Base-by-base conservation (phyloP, 23 tunicate species). In the Botrylloides violaceus region DNA sequence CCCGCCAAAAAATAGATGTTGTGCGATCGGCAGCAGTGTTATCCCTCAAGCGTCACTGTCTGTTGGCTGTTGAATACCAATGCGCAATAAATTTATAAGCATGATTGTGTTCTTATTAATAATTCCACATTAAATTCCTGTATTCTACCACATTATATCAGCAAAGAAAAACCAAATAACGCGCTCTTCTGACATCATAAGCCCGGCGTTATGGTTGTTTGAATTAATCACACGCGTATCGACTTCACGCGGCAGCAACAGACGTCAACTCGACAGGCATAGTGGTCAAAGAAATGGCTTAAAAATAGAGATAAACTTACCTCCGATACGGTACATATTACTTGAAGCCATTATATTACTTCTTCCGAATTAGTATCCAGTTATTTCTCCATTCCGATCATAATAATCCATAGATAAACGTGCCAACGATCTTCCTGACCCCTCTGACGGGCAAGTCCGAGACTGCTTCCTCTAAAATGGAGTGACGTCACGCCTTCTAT, bases 251-350 rank as follows among this genome's bases (percentile, higher is more conserved):
- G 53, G 15, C 15, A 43, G 9, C 53, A 15, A 43, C 12, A 43
- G 53, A 43, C 53, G 9, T 15, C 12, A 43, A 15, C 9, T 15
- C 9, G 53, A 7, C 12, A 43, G 15, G 15, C 53, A 43, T 43
- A 43, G 53, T 15, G 53, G 53, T 43, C 53, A 43, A 7, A 7
- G 53, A 43, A 43, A 43, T 43, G 15, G 53, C 3, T 31, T 25
- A 31, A 68, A 35, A 37, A 1, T 20, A 32, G 24, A 36, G n/a
- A 68, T 19, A 3, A n/a, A 34, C 91, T 83, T 77, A 83, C 91
- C 91, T 77, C 91, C 91, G 29, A 83, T 68, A 37, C 91, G 48
- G 66, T 83, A 83, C 91, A 83, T 83, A 63, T 83, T 83, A 59
- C 77, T 83, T 25, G 91, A 83, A 25, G 91, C 71, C 91, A 83